These are phyloP conservation scores for Melangyna quadrimaculata DNA, from an alignment of 2,888 invertebrate genomes.

Conservation along the genomic window DNA sequence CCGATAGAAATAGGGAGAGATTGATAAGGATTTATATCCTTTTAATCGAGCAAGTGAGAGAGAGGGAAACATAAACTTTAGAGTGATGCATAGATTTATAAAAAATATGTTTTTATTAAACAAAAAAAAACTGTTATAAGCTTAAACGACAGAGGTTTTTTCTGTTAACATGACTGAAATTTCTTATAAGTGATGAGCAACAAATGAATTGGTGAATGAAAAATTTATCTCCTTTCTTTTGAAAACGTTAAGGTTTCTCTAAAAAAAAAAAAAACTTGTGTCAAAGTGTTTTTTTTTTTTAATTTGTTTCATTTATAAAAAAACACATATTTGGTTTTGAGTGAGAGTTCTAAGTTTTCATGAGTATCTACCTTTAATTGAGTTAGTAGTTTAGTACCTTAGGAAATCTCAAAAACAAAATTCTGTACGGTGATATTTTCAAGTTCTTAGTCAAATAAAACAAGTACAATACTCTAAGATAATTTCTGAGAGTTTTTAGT, in stretches of 20 bases:
- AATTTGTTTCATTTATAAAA: too few relatives aligned
- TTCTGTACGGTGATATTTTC: too few relatives aligned
- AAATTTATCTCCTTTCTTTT: not conserved
- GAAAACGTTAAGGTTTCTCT: too few relatives aligned
- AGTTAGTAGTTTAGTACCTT: too few relatives aligned
- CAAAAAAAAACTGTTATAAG: not conserved
- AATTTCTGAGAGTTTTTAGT: not conserved
- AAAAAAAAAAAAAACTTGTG: too few relatives aligned
- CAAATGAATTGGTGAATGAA: not conserved
- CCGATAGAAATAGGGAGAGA: slow-evolving; percentile 53
- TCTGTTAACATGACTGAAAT: not conserved
- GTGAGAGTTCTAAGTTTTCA: not conserved
- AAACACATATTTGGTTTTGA: too few relatives aligned
- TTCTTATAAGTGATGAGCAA: too few relatives aligned
- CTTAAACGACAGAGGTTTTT: not conserved
- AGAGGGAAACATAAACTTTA: slow-evolving; percentile 45
- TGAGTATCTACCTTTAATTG: too few relatives aligned
- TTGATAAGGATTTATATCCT: not conserved
- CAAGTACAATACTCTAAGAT: too few relatives aligned
- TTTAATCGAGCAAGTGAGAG: slow-evolving; percentile 19
- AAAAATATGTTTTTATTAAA: slow-evolving; percentile 9
- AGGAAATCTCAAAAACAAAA: too few relatives aligned
- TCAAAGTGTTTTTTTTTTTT: too few relatives aligned
- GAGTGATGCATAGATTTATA: slow-evolving; percentile 69
- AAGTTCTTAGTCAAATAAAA: too few relatives aligned